Conservation (phyloP, 1,140 invertebrate species). For the Dendroctonus ponderosae region DNA sequence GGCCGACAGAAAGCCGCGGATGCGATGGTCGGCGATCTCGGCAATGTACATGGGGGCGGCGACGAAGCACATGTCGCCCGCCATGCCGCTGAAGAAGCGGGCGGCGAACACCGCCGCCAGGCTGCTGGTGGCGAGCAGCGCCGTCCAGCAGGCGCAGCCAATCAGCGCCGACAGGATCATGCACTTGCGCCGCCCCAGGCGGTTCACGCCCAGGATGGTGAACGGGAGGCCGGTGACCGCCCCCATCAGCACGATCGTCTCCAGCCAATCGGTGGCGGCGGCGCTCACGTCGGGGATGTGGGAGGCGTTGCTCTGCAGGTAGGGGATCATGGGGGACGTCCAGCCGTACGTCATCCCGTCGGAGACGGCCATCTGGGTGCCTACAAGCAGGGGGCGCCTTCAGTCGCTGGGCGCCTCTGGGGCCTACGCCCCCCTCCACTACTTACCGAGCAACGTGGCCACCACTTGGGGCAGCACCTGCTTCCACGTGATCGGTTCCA, state of each 20-base stretch:
- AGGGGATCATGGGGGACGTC: slow-evolving; percentile 60
- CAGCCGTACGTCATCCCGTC: slow-evolving; percentile 52
- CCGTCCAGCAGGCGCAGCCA: slow-evolving; percentile 60
- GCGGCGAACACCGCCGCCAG: slow-evolving; percentile 56
- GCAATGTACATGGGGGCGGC: slow-evolving; percentile 46
- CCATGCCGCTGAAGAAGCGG: slow-evolving; percentile 44
- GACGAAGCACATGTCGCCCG: slow-evolving; percentile 44
- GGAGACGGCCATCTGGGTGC: slow-evolving; percentile 27
- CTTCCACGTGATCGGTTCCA: no score
- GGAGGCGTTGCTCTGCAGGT: slow-evolving; percentile 44
- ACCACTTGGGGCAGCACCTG: neutral
- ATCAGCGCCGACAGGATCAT: slow-evolving; percentile 54
- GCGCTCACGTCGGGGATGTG: slow-evolving; percentile 41
- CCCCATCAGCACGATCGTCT: slow-evolving; percentile 60
- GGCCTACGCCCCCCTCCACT: neutral
- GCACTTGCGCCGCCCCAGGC: slow-evolving; percentile 60
- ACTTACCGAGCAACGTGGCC: slow-evolving; percentile 6
- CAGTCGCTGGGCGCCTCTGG: neutral
- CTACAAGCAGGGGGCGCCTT: slow-evolving; percentile 8
- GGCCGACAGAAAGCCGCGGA: slow-evolving; percentile 41
- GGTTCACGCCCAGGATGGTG: slow-evolving; percentile 55
- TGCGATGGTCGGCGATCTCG: slow-evolving; percentile 44
- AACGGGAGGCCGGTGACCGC: slow-evolving; percentile 59
- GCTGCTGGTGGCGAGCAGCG: slow-evolving; percentile 53
- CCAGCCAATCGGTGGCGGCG: slow-evolving; percentile 58